Conservation (phyloP, 64 coral and sea anemone species). For the Pocillopora damicornis region DNA sequence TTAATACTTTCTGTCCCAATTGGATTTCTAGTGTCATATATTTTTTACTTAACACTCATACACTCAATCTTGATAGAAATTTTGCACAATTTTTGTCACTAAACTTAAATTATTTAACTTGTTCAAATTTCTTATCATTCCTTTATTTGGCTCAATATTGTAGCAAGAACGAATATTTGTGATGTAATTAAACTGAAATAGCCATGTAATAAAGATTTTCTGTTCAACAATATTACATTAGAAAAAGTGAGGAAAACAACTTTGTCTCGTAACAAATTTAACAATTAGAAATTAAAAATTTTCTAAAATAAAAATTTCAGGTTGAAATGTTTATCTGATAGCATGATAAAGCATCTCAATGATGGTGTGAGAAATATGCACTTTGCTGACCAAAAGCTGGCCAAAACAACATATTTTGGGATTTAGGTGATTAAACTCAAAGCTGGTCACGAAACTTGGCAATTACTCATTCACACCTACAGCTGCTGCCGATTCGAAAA, state of each 20-base stretch:
- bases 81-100: not conserved
- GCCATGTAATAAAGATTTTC: not conserved
- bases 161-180: not conserved
- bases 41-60: not conserved
- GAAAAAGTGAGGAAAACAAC: not conserved
- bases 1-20: not conserved
- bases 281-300: not conserved
- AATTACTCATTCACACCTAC: not conserved
- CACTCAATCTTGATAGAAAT: not conserved
- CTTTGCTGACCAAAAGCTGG: not conserved
- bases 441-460: not conserved
- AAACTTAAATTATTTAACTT: not conserved
- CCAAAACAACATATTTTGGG: conserved; percentile 1
- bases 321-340: not conserved
- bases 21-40: not conserved
- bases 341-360: not conserved
- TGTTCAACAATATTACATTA: not conserved
- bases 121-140: not conserved
- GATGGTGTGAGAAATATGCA: conserved; percentile 9
- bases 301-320: not conserved
- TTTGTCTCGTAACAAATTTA: not conserved
- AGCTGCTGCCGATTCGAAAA: not conserved
- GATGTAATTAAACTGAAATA: not conserved
- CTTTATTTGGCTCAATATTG: not conserved
- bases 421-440: conserved; percentile 10